Percentiles rank a stretch among this genome's conserved stretches.
Evolutionary conservation across 2,888 invertebrate species (phyloP).

Genomic region (Parapristionchus giblindavisi): DNA sequence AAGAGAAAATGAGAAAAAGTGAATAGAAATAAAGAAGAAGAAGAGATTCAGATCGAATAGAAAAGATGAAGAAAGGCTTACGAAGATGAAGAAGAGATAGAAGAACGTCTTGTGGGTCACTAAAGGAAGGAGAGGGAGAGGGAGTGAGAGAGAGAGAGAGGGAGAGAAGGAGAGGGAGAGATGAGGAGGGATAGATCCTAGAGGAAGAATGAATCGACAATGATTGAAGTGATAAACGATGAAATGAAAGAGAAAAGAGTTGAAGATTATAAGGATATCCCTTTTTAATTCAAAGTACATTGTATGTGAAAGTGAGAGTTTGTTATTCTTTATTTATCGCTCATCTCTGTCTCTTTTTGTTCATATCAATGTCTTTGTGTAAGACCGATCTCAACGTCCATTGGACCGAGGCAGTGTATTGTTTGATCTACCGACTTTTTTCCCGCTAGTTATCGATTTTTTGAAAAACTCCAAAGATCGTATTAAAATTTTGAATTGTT

Average conservation of each 20-base stretch:
- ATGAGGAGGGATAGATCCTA: too few species aligned
- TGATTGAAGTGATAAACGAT: slow-evolving; percentile 3
- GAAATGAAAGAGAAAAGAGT: not conserved
- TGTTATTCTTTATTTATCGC: not conserved
- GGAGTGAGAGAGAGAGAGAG: not conserved
- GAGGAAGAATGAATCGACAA: not conserved
- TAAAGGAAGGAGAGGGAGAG: slow-evolving; percentile 4
- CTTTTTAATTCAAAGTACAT: not conserved
- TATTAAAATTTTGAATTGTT: too few species aligned
- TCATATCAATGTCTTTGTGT: too few species aligned
- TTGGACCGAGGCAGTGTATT: too few species aligned
- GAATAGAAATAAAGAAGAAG: slow-evolving; percentile 10
- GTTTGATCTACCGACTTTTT: too few species aligned
- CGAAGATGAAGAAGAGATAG: slow-evolving; percentile 7
- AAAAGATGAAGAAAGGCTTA: slow-evolving; percentile 8
- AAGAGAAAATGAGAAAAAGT: not conserved
- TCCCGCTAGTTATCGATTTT: too few species aligned
- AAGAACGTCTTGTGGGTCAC: slow-evolving; percentile 10
- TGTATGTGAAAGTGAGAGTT: not conserved
- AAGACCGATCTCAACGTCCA: too few species aligned
- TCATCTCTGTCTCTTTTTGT: too few species aligned
- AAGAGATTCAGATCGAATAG: slow-evolving; percentile 11
- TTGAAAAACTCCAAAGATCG: too few species aligned
- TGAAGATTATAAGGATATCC: not conserved
- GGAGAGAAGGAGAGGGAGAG: slow-evolving; percentile 24